Evolutionary conservation across 2,888 invertebrate species (phyloP), one percentile per base, ranked within the genome.

Genomic region (Himalopsyche anomala): DNA sequence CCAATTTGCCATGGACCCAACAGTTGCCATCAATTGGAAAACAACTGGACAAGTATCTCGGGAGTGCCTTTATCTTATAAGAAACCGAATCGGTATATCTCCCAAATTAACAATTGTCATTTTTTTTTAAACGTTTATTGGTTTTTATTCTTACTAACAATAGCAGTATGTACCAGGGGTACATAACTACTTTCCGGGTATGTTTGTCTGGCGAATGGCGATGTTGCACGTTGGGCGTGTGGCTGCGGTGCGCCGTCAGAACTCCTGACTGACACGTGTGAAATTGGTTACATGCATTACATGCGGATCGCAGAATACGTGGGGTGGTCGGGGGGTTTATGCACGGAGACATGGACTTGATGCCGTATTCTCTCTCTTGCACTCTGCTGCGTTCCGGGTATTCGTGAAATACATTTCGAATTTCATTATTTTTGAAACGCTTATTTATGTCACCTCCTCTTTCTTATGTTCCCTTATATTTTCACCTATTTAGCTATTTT

Each of bases 261-360:
- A 81, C 54, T 86, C 81, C 82, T 88, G 89, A 88, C 62, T 88
- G 89, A 89, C 88, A 86, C 85, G 89, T 89, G 89, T 89, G 89
- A 89, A 89, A 89, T 89, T 89, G 88, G 89, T 88, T 88, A 89
- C 88, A 88, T 88, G 88, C 87, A 87, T 86, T 86, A 83, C 82
- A 84, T 82, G 69, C 84, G 83, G 85, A 80, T 86, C 83, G 85
- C 83, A 62, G 83, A 82, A 83, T 83, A 80, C 83, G 51, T 54
- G 54, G 56, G 54, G 85, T 69, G 84, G 81, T 74, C 51, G 51
- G 51, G 51, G 15, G 51, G 12, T 51, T 51, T 51, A 51, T 15
- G 51, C 51, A 62, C 40, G 80, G 40, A 38, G 80, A 80, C 62
- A 62, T 19, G 62, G 62, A 62, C 62, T 62, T 62, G 62, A 62